These are phyloP conservation scores for Cromileptes altivelis DNA, from an alignment of 2,113 vertebrate species.

Conservation along the genomic window DNA sequence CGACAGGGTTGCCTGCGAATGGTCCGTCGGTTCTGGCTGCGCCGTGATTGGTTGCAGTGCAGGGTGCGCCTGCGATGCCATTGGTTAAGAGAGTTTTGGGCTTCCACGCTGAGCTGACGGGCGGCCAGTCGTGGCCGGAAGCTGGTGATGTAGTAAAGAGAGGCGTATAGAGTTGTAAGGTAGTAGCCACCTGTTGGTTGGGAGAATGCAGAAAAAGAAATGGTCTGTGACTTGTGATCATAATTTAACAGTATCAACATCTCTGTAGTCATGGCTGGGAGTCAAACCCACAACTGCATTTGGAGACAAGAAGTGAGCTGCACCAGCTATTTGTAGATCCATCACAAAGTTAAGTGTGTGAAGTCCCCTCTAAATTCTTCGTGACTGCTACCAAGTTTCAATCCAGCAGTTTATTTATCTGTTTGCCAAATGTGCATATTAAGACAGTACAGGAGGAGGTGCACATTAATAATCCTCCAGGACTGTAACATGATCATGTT, in stretches of 20 bases:
- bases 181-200: conserved; percentile 89
- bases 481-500: too few relatives aligned
- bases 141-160: conserved; percentile 91
- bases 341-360: neutral
- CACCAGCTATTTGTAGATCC: neutral
- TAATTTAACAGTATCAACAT: neutral
- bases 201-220: conserved; percentile 2
- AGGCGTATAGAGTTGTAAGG: conserved; percentile 92
- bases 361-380: neutral
- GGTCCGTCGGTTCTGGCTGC: conserved; percentile 67
- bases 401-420: neutral
- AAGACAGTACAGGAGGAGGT: too few relatives aligned
- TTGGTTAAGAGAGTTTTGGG: conserved; percentile 87
- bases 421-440: too few relatives aligned
- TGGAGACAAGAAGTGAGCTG: neutral
- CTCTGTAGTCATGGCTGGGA: neutral
- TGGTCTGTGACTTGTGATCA: neutral
- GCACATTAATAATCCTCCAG: too few relatives aligned
- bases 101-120: conserved; percentile 88
- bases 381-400: too few relatives aligned
- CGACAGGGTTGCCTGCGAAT: conserved; percentile 61
- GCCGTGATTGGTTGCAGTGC: conserved; percentile 81
- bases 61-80: conserved; percentile 91
- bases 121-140: conserved; percentile 82
- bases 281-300: neutral